Percentiles rank a stretch among this genome's conserved stretches.
Conservation (phyloP, 2,797 vertebrate species). For the Microctenopoma stevenorrisi region DNA sequence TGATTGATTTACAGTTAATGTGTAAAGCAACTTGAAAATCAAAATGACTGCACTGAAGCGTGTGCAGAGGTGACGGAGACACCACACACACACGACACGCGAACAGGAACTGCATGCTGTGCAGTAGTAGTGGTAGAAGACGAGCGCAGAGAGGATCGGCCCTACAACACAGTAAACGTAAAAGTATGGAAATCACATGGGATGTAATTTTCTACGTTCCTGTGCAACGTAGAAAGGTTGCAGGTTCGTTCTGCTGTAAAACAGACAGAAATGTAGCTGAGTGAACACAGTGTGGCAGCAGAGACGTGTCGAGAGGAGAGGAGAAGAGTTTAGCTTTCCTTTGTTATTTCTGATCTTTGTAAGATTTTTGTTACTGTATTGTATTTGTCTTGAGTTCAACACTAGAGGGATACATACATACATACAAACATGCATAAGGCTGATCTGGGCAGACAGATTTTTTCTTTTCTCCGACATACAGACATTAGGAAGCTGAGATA, state of each 20-base stretch:
- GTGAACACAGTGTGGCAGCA: constrained; percentile 52
- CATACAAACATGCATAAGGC: background rate
- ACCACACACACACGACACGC: no score
- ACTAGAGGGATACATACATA: background rate
- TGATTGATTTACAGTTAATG: no score
- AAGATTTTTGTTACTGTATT: background rate
- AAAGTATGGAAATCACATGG: no score
- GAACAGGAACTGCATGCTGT: no score
- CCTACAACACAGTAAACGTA: no score
- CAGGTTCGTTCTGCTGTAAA: background rate
- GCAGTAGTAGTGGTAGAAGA: no score
- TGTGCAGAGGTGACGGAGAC: no score
- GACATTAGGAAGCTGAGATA: background rate
- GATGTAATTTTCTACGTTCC: no score
- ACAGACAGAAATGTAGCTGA: background rate
- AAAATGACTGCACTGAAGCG: no score
- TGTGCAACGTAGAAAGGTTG: no score
- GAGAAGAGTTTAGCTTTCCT: background rate
- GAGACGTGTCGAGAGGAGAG: background rate
- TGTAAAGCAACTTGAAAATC: no score
- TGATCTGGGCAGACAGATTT: background rate
- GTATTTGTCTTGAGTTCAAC: background rate
- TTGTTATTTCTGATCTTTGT: background rate
- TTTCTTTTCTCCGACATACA: background rate
- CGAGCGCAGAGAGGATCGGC: no score